These are phyloP conservation scores for Phaethornis superciliosus DNA, from an alignment of 2,113 vertebrate species.

Conservation along the genomic window DNA sequence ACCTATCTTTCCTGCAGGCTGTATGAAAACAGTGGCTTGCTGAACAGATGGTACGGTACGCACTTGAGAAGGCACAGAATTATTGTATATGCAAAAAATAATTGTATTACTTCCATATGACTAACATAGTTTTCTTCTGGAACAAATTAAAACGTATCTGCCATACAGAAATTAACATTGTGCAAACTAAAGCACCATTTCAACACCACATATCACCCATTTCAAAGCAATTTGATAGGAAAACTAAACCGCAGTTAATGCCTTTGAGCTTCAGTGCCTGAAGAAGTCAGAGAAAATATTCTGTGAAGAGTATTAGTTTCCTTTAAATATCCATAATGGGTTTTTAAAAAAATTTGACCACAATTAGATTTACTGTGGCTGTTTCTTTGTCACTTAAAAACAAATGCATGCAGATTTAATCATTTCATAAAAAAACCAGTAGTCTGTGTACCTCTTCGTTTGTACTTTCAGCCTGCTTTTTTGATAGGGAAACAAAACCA, in stretches of 20 bases:
- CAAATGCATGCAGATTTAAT: background rate
- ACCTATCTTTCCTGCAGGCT: background rate
- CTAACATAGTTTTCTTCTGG: constrained; percentile 47
- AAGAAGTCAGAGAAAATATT: background rate
- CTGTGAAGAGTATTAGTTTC: background rate
- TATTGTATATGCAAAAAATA: constrained; percentile 59
- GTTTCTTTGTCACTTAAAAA: background rate
- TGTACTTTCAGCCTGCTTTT: background rate
- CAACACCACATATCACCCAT: constrained; percentile 47
- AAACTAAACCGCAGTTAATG: constrained; percentile 44
- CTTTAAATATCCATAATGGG: background rate
- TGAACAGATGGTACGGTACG: constrained; percentile 53
- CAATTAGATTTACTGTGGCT: background rate
- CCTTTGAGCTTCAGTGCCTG: background rate
- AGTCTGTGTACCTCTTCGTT: background rate
- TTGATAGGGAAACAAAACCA: background rate
- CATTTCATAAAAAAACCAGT: background rate
- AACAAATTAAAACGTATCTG: constrained; percentile 60
- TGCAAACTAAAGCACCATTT: constrained; percentile 61
- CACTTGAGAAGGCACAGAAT: constrained; percentile 59
- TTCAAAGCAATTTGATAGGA: constrained; percentile 59
- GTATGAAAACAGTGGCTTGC: constrained; percentile 40
- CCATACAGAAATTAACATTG: constrained; percentile 54
- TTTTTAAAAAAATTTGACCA: background rate
- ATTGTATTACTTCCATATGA: constrained; percentile 69